Evolutionary conservation across 1,140 invertebrate species (phyloP).

Genomic region (Drosophila pseudoobscura): DNA sequence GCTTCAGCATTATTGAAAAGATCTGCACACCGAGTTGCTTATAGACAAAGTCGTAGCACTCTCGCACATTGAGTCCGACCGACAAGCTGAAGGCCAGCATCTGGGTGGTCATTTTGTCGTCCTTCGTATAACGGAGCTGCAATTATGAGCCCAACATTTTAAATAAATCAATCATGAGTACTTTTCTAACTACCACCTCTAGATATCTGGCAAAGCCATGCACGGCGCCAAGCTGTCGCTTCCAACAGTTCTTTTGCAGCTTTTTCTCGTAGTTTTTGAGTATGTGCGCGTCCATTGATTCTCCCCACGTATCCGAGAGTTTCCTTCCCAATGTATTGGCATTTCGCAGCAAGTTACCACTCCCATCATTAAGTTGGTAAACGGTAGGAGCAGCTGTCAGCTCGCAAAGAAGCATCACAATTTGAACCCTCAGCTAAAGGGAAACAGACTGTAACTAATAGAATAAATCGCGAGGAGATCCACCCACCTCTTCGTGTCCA

Average conservation of each 20-base stretch:
- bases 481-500: constrained; percentile 31
- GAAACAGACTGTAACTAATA: background rate
- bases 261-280: constrained; percentile 57
- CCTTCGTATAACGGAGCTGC: constrained; percentile 31
- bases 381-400: constrained; percentile 45
- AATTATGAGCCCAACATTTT: background rate
- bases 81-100: constrained; percentile 54
- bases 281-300: constrained; percentile 23
- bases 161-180: background rate
- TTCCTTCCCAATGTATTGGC: constrained; percentile 39
- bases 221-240: constrained; percentile 57
- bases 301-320: constrained; percentile 1
- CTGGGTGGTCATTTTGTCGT: constrained; percentile 38
- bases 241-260: constrained; percentile 57
- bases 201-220: constrained; percentile 57
- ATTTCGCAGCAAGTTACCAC: constrained; percentile 27
- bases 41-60: constrained; percentile 45
- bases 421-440: constrained; percentile 48
- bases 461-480: background rate
- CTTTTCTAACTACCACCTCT: constrained; percentile 24
- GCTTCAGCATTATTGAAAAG: constrained; percentile 46
- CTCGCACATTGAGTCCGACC: constrained; percentile 60
- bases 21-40: constrained; percentile 58
- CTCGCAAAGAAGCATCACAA: constrained; percentile 58
- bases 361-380: constrained; percentile 29